Evolutionary conservation across 37 sponge, comb jelly and placozoan species (phyloP).

Genomic region (Aphrocallistes beatrix): DNA sequence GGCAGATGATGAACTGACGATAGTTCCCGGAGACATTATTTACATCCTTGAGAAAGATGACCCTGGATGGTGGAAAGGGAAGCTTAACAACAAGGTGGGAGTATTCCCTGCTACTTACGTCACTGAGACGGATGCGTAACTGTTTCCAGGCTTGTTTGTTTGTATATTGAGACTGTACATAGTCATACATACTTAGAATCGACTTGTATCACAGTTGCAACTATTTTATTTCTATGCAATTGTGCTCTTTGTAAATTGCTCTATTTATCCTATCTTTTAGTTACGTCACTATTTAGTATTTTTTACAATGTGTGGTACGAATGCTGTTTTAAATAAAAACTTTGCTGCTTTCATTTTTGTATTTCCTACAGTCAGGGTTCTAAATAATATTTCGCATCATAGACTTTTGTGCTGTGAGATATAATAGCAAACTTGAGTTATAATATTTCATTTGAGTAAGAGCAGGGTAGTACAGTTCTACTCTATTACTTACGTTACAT

Average conservation of each 20-base stretch:
- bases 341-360: too few species aligned
- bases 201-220: background rate
- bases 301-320: too few species aligned
- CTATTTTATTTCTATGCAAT: background rate
- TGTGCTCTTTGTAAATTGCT: background rate
- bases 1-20: constrained; percentile 59
- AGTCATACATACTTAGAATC: background rate
- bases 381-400: too few species aligned
- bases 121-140: constrained; percentile 23
- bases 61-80: constrained; percentile 86
- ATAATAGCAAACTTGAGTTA: too few species aligned
- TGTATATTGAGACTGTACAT: constrained; percentile 15
- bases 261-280: background rate
- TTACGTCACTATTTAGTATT: too few species aligned
- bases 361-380: too few species aligned
- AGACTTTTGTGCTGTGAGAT: too few species aligned
- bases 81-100: constrained; percentile 62
- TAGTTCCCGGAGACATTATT: constrained; percentile 52
- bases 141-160: background rate
- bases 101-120: constrained; percentile 89
- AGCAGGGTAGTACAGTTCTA: too few species aligned
- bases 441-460: too few species aligned
- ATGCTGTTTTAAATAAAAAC: too few species aligned
- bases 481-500: too few species aligned
- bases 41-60: constrained; percentile 56